These are phyloP conservation scores for Spinibarbus caldwelli DNA, from an alignment of 2,797 vertebrate genomes.

Conservation along the genomic window DNA sequence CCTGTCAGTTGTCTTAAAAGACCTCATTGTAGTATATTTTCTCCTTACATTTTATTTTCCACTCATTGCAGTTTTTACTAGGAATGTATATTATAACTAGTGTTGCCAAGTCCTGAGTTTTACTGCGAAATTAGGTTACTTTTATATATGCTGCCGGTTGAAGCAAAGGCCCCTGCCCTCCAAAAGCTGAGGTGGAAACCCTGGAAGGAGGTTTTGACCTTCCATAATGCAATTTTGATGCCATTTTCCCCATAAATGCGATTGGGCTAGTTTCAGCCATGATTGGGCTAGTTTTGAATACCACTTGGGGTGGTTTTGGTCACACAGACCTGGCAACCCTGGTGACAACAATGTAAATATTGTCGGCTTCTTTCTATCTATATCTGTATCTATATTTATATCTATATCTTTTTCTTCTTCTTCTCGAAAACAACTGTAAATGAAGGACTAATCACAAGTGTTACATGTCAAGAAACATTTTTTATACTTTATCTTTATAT, in stretches of 20 bases:
- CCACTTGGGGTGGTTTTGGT: background rate
- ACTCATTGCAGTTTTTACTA: background rate
- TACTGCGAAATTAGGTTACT: no score
- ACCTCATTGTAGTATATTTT: background rate
- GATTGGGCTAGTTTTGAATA: background rate
- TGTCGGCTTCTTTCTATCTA: no score
- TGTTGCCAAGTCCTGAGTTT: background rate
- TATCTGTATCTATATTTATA: background rate
- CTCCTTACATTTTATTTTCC: background rate
- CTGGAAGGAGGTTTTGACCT: background rate
- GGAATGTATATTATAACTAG: background rate
- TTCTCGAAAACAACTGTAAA: background rate
- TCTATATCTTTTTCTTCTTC: background rate
- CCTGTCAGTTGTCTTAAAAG: conserved; percentile 42
- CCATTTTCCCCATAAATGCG: background rate
- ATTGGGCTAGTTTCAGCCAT: background rate
- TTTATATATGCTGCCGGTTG: background rate
- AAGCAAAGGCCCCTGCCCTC: background rate
- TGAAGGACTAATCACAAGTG: background rate
- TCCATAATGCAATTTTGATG: background rate
- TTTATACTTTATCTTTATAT: no score
- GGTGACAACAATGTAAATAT: background rate
- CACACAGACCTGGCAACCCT: background rate
- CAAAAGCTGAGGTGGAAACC: background rate
- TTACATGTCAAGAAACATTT: background rate